Conservation (phyloP, 2,888 invertebrate genomes). For the Orthosia gracilis region DNA sequence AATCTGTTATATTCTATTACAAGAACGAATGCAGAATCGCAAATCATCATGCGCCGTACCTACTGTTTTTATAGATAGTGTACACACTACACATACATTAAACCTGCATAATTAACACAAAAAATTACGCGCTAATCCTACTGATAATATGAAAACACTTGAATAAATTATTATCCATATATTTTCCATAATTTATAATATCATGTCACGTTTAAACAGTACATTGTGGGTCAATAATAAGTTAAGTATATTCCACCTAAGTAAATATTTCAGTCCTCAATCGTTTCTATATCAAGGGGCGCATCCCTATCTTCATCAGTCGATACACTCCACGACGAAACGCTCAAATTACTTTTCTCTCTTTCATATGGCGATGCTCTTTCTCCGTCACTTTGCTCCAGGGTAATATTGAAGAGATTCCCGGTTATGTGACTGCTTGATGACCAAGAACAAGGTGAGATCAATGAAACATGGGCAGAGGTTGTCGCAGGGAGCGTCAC, state of each 20-base stretch:
- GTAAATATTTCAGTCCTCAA: constrained; percentile 66
- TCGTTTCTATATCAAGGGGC: constrained; percentile 82
- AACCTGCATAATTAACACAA: background rate
- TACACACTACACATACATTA: no score
- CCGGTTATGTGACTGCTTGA: constrained; percentile 17
- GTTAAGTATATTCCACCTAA: background rate
- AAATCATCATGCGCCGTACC: no score
- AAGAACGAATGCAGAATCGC: no score
- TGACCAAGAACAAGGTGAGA: constrained; percentile 53
- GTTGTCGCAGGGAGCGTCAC: constrained; percentile 81
- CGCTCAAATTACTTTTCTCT: constrained; percentile 24
- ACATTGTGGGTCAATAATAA: constrained; percentile 22
- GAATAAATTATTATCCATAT: constrained; percentile 27
- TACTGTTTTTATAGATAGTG: no score
- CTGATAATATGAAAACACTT: constrained; percentile 20
- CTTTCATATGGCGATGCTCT: constrained; percentile 21
- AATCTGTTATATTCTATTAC: no score
- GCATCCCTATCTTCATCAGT: constrained; percentile 73
- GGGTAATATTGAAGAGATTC: constrained; percentile 19
- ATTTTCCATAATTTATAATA: constrained; percentile 34
- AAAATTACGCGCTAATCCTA: background rate
- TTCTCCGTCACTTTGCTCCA: constrained; percentile 20
- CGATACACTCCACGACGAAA: constrained; percentile 54
- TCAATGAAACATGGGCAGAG: constrained; percentile 40
- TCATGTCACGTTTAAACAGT: constrained; percentile 57